Evolutionary conservation across 1,140 invertebrate species (phyloP), one percentile per base, ranked within the genome.

Genomic region (Bombus sibiricus): DNA sequence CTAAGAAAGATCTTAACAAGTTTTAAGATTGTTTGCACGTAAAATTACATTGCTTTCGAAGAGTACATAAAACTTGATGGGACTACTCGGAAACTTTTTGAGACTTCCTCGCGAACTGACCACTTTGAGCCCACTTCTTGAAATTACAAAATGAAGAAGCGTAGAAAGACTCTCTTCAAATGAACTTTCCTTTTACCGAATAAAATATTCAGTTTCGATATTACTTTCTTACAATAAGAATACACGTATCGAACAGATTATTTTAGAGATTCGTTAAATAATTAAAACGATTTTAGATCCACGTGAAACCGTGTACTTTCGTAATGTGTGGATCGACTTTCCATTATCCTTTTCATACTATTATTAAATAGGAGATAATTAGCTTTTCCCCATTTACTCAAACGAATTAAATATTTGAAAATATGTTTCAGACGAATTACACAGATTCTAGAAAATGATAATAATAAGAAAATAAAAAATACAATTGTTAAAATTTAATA

Each of bases 61-160:
- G 57, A 72, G 76, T 72, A 64, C 34, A 72, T 68, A 62, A 71
- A 85, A 85, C 68, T 85, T 62, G 39, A 80, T 72, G 62, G 41
- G 66, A 72, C 76, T 59, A 80, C n/a, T 59, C 28, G 3, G 76
- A 64, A 85, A 79, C 47, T 85, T 80, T 37, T 69, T 41, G 25
- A 28, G 76, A 80, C 66, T 80, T 80, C 57, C 53, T 47, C 76
- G 66, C 76, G 34, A 68, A 64, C 76, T 80, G 76, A 80, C 83
- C 83, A 69, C 83, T 85, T 85, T 80, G 76, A 80, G 72, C 68
- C 39, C 68, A 80, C 68, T 85, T 80, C 76, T 72, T 85, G 76
- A 73, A 85, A 85, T 80, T 85, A 69, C 68, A 80, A 85, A 84
- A 84, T 84, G 82, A 47, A 62, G 39, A 84, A 79, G 75, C 66